Conservation (phyloP, 2,888 invertebrate genomes). For the Tachina fera region DNA sequence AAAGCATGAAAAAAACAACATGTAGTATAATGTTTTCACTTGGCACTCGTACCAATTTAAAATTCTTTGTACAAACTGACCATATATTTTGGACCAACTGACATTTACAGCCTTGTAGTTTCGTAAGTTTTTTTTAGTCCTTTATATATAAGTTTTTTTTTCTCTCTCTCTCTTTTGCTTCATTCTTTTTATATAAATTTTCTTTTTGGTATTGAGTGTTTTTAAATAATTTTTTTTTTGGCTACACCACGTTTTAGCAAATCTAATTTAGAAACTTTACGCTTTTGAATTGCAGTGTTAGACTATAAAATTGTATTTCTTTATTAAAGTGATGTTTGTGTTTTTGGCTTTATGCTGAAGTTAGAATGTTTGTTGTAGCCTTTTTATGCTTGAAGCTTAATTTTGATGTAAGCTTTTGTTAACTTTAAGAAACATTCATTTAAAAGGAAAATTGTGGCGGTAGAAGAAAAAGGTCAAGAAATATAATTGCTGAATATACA, state of each 20-base stretch:
- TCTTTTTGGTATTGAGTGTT: conserved; percentile 12
- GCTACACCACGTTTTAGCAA: conserved; percentile 53
- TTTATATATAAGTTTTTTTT: conserved; percentile 5
- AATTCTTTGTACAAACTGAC: conserved; percentile 70
- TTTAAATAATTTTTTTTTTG: conserved; percentile 1
- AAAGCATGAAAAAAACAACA: conserved; percentile 1
- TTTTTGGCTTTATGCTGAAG: not conserved
- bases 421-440: conserved; percentile 62
- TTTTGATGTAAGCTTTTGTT: conserved; percentile 65
- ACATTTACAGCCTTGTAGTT: conserved; percentile 68
- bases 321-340: conserved; percentile 2
- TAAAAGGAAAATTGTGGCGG: conserved; percentile 4
- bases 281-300: conserved; percentile 41
- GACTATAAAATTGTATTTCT: conserved; percentile 12
- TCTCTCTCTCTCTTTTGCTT: not conserved
- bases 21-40: conserved; percentile 45
- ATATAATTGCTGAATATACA: conserved; percentile 14
- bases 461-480: conserved; percentile 18
- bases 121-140: conserved; percentile 20
- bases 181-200: not conserved
- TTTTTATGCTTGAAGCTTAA: conserved; percentile 59
- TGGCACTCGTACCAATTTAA: conserved; percentile 68
- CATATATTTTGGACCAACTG: conserved; percentile 70
- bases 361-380: conserved; percentile 54
- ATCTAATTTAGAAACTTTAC: conserved; percentile 68